Conservation (phyloP, 2,797 vertebrate genomes). For the Megalops cyprinoides region DNA sequence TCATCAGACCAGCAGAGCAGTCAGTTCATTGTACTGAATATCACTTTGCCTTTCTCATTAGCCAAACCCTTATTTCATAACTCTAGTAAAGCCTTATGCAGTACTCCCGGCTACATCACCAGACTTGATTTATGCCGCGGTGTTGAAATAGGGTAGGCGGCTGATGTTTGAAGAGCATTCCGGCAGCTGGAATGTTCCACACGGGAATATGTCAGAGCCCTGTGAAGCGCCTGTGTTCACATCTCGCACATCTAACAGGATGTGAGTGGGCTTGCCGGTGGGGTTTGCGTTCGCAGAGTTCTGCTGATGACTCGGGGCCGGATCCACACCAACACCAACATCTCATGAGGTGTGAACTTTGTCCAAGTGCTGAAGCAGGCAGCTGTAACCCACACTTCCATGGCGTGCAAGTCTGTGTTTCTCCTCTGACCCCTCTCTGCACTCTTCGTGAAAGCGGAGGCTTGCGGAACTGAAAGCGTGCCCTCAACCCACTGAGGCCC, state of each 20-base stretch:
- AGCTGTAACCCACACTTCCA: neutral
- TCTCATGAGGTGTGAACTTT: neutral
- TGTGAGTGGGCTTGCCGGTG: neutral
- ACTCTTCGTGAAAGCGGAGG: neutral
- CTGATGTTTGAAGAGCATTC: neutral
- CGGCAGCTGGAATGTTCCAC: neutral
- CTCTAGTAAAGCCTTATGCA: neutral
- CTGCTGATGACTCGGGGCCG: neutral
- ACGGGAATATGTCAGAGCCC: neutral
- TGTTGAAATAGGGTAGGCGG: neutral
- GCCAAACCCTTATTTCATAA: neutral
- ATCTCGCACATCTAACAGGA: neutral
- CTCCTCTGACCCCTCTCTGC: neutral
- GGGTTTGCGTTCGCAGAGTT: neutral
- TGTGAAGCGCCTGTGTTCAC: neutral
- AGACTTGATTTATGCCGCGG: neutral
- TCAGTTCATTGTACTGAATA: neutral
- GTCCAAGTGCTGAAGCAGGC: neutral
- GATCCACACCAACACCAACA: neutral
- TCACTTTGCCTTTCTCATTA: neutral
- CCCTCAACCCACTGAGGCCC: neutral
- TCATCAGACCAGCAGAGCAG: neutral
- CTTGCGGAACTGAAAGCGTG: neutral
- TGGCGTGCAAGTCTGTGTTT: neutral
- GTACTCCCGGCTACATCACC: neutral